A percentile compares a stretch with the other conserved stretches of the same genome.
Conservation (phyloP, 2,888 invertebrate genomes). For the Andricus curvator region DNA sequence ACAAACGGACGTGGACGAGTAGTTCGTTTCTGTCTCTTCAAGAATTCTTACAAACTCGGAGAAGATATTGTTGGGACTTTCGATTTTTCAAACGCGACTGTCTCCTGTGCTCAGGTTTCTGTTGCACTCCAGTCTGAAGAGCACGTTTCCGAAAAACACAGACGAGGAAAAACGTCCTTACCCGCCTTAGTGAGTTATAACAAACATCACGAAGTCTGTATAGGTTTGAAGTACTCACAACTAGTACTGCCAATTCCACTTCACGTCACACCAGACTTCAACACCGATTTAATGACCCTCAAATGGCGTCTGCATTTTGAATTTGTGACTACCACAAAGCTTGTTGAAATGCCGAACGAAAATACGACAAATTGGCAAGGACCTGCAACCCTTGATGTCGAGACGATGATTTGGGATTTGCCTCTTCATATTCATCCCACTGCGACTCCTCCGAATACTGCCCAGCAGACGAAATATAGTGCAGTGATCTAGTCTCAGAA, state of each 20-base stretch:
- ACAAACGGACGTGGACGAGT: constrained; percentile 96
- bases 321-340: constrained; percentile 92
- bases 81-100: constrained; percentile 94
- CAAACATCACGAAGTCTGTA: constrained; percentile 95
- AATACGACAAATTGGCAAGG: constrained; percentile 88
- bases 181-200: constrained; percentile 86
- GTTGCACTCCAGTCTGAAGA: constrained; percentile 98
- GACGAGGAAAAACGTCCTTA: constrained; percentile 67
- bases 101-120: constrained; percentile 95
- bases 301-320: constrained; percentile 98
- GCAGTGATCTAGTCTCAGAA: constrained; percentile 66
- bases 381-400: constrained; percentile 92
- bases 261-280: constrained; percentile 97
- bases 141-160: constrained; percentile 80
- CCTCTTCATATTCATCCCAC: constrained; percentile 97
- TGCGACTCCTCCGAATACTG: constrained; percentile 79
- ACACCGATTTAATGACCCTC: constrained; percentile 93
- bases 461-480: constrained; percentile 72
- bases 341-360: constrained; percentile 82
- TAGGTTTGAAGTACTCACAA: constrained; percentile 92
- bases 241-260: constrained; percentile 96
- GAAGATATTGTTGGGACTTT: constrained; percentile 98
- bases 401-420: constrained; percentile 99
- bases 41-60: constrained; percentile 96
- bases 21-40: constrained; percentile 95